Base-by-base conservation (phyloP, 30 jellyfish, hydroid and myxozoan species). In the Rhopilema esculentum region DNA sequence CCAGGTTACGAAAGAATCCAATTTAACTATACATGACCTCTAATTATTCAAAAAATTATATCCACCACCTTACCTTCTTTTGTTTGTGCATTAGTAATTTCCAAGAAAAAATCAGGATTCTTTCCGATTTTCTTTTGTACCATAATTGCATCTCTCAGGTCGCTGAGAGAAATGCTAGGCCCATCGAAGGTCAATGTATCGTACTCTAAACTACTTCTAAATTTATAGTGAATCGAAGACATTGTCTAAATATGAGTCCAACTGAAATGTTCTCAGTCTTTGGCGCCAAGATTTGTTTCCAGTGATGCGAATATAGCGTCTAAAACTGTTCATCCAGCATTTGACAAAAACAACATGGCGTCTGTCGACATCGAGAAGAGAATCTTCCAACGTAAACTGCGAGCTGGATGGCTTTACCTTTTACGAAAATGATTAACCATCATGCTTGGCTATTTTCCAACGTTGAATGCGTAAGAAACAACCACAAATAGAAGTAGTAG, bases 201-300 rank as follows among this genome's bases (percentile, higher is more conserved):
- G 91, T 91, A 96, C 75, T 96, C 99, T 72, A 88, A 72, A 85
- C 98, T 92, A 86, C 99, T 96, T 77, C 99, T 89, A 96, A 96
- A 96, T 80, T 96, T 96, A 89, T 88, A 96, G 89, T 96, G 99
- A 72, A 96, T 77, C 28, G 99, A 96, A 68, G 99, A 94, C 99
- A 94, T 94, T 85, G 94, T 85, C 76, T 88, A 76, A n/a, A 21
- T 20, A 61, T 61, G 24, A 76, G 87, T 73, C 32, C 84, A 40
- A 40, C 57, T 40, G 57, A 40, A 40, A 2, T 40, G 57, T 40
- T 40, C 57, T 40, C 57, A 40, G 57, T 40, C 57, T 40, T 40
- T 12, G 57, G 57, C 6, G 6, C 57, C 57, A 6, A 12, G 57
- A 40, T 40, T 40, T 12, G 6, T 12, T 40, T 40, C 57, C 57